Base-by-base conservation (phyloP, 2,888 invertebrate genomes). In the Carcina quercana region DNA sequence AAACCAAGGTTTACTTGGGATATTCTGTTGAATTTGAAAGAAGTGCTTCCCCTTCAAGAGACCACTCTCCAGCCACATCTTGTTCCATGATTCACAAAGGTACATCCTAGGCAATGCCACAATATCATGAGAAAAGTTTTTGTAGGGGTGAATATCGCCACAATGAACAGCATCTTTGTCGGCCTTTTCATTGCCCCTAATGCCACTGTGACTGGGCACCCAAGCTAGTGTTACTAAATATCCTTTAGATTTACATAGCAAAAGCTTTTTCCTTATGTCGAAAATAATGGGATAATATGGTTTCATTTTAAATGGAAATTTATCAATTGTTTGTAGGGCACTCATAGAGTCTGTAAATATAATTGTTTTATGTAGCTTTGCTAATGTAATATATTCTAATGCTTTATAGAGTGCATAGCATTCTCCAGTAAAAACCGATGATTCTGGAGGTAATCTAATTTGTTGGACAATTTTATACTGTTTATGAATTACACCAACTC, bases 261-360 rank as follows among this genome's bases (percentile, higher is more conserved):
- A 13, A 13, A 17, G n/a, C n/a, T 5, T 4, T 11, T 31, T 4
- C 5, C 17, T 14, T 3, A 31, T 31, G 2, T 32, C 12, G 4
- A 13, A 30, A 28, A 20, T 28, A 25, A 17, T 33, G 20, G 15
- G 25, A 11, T 2, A 25, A 6, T 6, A 7, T 3, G 11, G 8
- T 13, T 25, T 31, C 1, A 2, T n/a, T 17, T 19, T 25, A 25
- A 25, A 31, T 1, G 10, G 25, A 10, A 10, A 15, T 10, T 13
- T 13, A 5, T n/a, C 3, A 7, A 35, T 20, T 6, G 30, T 12
- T 13, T 38, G 31, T n/a, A 38, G 8, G 15, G 11, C 3, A 10
- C 35, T 35, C 11, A n/a, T 29, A 6, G 33, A 38, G 7, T 38
- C 35, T 2, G 38, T 21, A 3, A 35, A 28, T 5, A 38, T 29